Evolutionary conservation across 2,113 vertebrate species (phyloP), one percentile per base, ranked within the genome.

Genomic region (Cisticola juncidis): DNA sequence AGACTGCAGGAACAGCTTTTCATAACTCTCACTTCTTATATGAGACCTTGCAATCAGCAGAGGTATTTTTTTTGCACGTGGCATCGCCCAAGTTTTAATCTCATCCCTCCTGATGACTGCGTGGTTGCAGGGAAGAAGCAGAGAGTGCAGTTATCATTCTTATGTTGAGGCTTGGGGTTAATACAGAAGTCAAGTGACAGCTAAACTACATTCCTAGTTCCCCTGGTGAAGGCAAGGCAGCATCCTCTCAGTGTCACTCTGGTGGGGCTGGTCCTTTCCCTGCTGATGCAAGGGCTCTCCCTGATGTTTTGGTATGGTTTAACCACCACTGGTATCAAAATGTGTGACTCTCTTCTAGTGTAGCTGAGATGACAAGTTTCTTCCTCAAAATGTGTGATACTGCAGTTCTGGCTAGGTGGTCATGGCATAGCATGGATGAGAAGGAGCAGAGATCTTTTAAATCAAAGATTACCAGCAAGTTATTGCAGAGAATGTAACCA

Each of bases 331-430:
- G 73, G 13, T 48, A 57, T 29, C 7, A 57, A 72, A 50, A 61
- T 1, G 1, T 44, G 47, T 23, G 22, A 45, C n/a, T 81, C 5
- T 68, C 6, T 56, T 56, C 31, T 68, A 28, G 28, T 0, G 0
- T 21, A 71, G 70, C 45, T 35, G 56, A 56, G 50, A 12, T 44
- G 51, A 70, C 60, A 44, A 69, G 12, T 87, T 68, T 65, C 23
- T 65, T 84, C 33, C 36, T 92, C 44, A 38, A 36, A 89, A 47
- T 19, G 23, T 36, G 18, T 50, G 48, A 51, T 77, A 19, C 9
- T 26, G 18, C 56, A 69, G 56, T 58, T 94, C 58, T 3, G 23
- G 23, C 38, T 71, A 14, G 38, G 44, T 88, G 38, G 31, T 65
- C 73, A 51, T 2, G 3, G 33, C 17, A 82, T 70, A 25, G 48